Conservation (phyloP, 2,113 vertebrate species). For the Thryonomys swinderianus region DNA sequence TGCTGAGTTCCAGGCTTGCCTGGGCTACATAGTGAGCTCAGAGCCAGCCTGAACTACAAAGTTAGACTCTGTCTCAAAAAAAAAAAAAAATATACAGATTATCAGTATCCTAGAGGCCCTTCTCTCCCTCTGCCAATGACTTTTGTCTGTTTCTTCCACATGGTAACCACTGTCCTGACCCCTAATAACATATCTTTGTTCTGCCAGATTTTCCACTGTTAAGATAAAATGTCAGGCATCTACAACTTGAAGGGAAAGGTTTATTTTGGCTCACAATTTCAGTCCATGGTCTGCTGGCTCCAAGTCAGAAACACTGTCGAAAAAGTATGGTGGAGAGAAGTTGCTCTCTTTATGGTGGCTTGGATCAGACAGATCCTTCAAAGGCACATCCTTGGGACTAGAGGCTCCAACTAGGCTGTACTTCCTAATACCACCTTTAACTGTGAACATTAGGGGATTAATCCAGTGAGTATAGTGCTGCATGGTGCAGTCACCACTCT, state of each 20-base stretch:
- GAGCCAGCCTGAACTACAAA: no score
- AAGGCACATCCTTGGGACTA: rapidly evolving
- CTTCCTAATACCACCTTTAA: not conserved
- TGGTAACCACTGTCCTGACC: not conserved
- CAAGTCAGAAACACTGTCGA: not conserved
- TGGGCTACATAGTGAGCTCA: no score
- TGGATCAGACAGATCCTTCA: not conserved
- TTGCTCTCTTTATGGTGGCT: not conserved
- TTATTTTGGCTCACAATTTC: not conserved
- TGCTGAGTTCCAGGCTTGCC: no score
- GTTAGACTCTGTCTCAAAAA: no score
- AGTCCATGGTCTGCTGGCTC: not conserved
- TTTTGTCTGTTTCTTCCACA: not conserved
- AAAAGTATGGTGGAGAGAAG: not conserved
- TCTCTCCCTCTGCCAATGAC: not conserved
- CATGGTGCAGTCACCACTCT: not conserved
- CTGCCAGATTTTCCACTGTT: not conserved
- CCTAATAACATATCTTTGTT: not conserved
- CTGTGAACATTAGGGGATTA: no score
- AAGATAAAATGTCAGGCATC: not conserved
- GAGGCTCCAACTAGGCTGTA: not conserved
- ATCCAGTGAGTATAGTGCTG: not conserved
- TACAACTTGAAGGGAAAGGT: not conserved
- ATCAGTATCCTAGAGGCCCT: not conserved
- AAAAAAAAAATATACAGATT: not conserved